Percentiles rank a stretch among this genome's conserved stretches.
Evolutionary conservation across 1,140 invertebrate species (phyloP).

Genomic region (Procambarus virginalis): DNA sequence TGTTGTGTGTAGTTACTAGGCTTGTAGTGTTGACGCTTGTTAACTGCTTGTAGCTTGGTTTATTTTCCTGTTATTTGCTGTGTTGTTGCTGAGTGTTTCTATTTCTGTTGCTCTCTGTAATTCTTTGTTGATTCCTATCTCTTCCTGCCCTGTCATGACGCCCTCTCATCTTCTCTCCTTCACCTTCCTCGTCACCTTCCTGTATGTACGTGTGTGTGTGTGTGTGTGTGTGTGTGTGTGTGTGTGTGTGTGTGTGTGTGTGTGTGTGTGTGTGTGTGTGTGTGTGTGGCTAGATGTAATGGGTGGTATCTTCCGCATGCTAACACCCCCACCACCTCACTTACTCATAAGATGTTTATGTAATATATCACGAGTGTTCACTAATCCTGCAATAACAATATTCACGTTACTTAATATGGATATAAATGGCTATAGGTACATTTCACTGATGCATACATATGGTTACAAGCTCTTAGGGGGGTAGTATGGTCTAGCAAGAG

Average conservation of each 20-base stretch:
- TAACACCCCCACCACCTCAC: neutral
- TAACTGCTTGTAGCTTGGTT: slow-evolving; percentile 3
- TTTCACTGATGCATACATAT: slow-evolving; percentile 25
- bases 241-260: neutral
- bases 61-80: neutral
- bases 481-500: slow-evolving; percentile 34
- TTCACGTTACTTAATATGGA: neutral
- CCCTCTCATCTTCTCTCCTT: slow-evolving; percentile 11
- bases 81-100: slow-evolving; percentile 5
- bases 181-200: neutral
- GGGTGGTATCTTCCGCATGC: neutral
- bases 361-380: neutral
- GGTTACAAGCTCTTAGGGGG: neutral
- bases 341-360: neutral
- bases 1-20: neutral
- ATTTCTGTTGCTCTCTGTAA: neutral
- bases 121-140: neutral
- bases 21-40: neutral
- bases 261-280: neutral
- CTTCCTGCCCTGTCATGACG: neutral
- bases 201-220: neutral
- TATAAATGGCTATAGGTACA: slow-evolving; percentile 13
- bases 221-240: neutral
- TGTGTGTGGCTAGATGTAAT: neutral
- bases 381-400: neutral